Conservation (phyloP, 2,797 vertebrate genomes). For the Anomalospiza imberbis region DNA sequence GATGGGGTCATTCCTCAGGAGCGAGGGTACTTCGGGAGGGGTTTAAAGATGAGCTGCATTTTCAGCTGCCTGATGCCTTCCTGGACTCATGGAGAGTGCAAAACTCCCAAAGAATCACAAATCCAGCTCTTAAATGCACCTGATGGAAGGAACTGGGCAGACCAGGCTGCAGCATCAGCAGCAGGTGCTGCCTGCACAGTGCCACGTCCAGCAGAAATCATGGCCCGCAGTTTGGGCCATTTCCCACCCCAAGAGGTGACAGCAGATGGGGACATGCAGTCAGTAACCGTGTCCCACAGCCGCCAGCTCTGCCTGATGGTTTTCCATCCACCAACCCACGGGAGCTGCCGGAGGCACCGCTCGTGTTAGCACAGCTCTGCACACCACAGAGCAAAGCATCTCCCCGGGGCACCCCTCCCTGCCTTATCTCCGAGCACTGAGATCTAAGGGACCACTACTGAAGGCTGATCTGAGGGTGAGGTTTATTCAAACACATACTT, state of each 20-base stretch:
- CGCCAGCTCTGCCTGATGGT: background rate
- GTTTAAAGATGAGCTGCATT: background rate
- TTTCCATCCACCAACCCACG: background rate
- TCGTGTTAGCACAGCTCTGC: background rate
- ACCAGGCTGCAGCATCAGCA: background rate
- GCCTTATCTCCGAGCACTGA: background rate
- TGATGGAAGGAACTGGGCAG: background rate
- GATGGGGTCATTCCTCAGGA: background rate
- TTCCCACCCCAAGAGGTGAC: background rate
- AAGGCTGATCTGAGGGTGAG: background rate
- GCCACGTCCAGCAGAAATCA: fast-evolving
- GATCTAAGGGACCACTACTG: constrained; percentile 38
- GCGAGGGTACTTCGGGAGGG: background rate
- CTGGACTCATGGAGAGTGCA: fast-evolving
- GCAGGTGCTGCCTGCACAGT: background rate
- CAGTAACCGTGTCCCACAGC: background rate
- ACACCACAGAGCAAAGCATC: background rate
- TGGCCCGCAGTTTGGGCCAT: fast-evolving
- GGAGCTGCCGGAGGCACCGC: fast-evolving
- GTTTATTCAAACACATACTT: background rate
- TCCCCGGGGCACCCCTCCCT: background rate
- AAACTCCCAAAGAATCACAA: fast-evolving
- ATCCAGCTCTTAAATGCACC: background rate
- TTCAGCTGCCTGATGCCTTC: background rate
- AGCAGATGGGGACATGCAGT: background rate